phyloP scores from a whole-genome alignment of 1,140 invertebrate genomes.

The Drosophila kurseongensis region DNA sequence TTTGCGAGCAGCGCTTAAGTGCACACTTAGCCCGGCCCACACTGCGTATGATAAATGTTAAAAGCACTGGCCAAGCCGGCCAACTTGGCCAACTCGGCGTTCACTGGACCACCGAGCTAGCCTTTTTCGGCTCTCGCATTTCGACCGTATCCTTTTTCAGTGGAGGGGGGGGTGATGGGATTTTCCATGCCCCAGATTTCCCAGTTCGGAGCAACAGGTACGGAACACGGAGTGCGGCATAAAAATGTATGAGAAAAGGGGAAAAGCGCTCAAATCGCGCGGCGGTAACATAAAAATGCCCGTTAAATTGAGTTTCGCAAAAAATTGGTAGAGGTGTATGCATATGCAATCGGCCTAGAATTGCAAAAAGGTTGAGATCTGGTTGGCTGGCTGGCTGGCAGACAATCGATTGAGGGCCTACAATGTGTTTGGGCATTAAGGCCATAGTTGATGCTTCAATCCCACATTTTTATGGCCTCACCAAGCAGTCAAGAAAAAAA shows the following conservation, averaged over 20 bases:
- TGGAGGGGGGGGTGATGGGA: not conserved
- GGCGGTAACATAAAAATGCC: constrained; percentile 39
- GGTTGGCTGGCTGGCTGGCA: not conserved
- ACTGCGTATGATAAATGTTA: constrained; percentile 62
- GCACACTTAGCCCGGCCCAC: constrained; percentile 52
- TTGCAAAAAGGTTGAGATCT: not conserved
- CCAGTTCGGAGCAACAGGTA: constrained; percentile 30
- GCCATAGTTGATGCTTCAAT: constrained; percentile 36
- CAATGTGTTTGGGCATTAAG: constrained; percentile 31
- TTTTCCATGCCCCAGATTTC: constrained; percentile 9
- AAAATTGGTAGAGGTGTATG: not conserved
- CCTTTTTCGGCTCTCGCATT: constrained; percentile 13
- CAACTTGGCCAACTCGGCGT: constrained; percentile 6
- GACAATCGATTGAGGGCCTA: constrained; percentile 21
- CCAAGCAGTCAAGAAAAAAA: constrained; percentile 24
- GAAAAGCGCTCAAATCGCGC: constrained; percentile 14
- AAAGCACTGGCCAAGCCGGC: constrained; percentile 45
- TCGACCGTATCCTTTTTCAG: not conserved
- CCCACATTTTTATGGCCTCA: constrained; percentile 35
- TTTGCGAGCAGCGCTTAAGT: constrained; percentile 40
- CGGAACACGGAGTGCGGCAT: not conserved
- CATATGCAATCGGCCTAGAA: constrained; percentile 16
- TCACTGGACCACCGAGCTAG: constrained; percentile 29
- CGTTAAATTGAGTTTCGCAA: constrained; percentile 20
- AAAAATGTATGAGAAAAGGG: constrained; percentile 1